Base-by-base conservation (phyloP, 2,888 invertebrate genomes). In the Disparrhopalites patrizii region DNA sequence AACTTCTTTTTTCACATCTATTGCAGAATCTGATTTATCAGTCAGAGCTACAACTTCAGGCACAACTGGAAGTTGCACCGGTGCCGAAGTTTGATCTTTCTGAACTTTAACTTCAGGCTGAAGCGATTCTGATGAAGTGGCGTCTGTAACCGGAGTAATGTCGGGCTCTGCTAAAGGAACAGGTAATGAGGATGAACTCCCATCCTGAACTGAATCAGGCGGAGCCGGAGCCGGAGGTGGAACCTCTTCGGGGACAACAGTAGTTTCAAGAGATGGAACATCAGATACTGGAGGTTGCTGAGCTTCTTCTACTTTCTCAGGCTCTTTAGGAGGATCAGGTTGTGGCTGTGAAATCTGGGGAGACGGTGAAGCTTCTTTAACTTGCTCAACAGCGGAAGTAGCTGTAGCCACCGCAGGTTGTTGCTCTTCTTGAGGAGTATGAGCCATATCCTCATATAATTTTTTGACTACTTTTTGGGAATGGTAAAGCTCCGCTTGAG, bases 401-500 rank as follows among this genome's bases (percentile, higher is more conserved):
- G 47, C 47, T 36, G 36, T 10, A 15, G 36, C 36, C n/a, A n/a
- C 67, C 50, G 23, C 56, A 57, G 1, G 27, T 33, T 51, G 65
- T 33, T 51, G 65, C 27, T 54, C 64, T 25, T 54, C 68, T 38
- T 40, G 66, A 15, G 43, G 58, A 57, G 55, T 38, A 20, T 56
- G 61, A 25, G 60, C 50, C 68, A 62, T 66, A 72, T 76, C 77
- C 76, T 78, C 79, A 65, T 78, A 76, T 66, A 77, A 75, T 62
- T 78, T 77, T 67, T 79, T 78, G n/a, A 77, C 77, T 70, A 79
- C 79, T 69, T 79, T 78, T 68, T 80, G 80, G 36, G 76, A 76
- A 71, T 79, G 78, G 62, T 78, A 77, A 57, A 78, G 76, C 68
- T 78, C 78, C 66, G 81, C 80, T 73, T 80, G 79, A 40, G 78